A percentile compares a stretch with the other conserved stretches of the same genome.
Evolutionary conservation across 2,797 vertebrate species (phyloP).

Genomic region (Amazona finschi): DNA sequence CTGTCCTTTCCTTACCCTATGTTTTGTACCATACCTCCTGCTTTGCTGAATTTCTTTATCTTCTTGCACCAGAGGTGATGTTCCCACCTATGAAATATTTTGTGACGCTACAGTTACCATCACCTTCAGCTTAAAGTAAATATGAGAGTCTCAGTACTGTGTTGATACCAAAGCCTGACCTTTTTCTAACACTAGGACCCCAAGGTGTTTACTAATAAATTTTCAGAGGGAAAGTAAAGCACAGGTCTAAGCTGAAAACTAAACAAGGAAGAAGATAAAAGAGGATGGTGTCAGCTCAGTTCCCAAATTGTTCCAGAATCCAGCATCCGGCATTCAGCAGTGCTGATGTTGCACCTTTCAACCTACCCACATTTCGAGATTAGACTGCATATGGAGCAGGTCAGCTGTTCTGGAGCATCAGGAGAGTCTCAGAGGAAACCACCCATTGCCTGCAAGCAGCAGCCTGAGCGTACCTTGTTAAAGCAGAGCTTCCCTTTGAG

Average conservation of each 20-base stretch:
- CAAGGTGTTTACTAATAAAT: neutral
- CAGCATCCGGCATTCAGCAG: neutral
- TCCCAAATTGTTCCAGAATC: neutral
- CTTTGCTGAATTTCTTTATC: neutral
- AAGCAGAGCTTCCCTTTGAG: neutral
- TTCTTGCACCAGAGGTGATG: neutral
- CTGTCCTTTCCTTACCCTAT: neutral
- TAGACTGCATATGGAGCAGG: neutral
- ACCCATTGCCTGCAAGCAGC: neutral
- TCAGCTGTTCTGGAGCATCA: neutral
- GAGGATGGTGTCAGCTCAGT: neutral
- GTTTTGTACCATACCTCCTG: neutral
- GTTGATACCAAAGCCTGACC: neutral
- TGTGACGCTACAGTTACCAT: neutral
- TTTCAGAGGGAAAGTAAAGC: neutral
- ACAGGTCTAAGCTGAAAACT: neutral
- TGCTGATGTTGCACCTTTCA: neutral
- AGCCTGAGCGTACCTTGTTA: neutral
- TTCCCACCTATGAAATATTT: neutral
- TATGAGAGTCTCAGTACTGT: neutral
- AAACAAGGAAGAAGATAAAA: neutral
- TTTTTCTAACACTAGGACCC: neutral
- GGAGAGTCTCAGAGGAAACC: neutral
- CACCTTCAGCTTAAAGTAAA: neutral
- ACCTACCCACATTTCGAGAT: neutral